Evolutionary conservation across 2,797 vertebrate genomes (phyloP), one percentile per base, ranked within the genome.

Genomic region (Hypotaenidia okinawae): DNA sequence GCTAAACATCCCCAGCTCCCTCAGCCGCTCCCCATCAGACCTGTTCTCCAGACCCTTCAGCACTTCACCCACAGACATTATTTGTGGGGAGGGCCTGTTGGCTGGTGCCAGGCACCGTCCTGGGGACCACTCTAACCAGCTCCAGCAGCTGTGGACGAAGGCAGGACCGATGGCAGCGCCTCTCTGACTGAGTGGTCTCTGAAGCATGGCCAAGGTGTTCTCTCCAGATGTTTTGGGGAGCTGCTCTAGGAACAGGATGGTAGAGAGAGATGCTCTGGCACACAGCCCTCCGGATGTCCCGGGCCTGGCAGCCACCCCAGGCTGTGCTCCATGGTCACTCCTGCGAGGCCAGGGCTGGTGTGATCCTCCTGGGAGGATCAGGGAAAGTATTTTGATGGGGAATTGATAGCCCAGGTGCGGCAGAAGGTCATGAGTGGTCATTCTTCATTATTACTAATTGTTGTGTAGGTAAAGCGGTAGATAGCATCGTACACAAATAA

Each of bases 251-350:
- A 68, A 41, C 27, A 43, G 27, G 19, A 11, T 32, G 28, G 32
- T 13, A 3, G 13, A 55, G 55, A 62, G 49, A 7, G 51, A 19
- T 37, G 55, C 11, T 67, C 49, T 17, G 32, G 19, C 57, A 51
- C 16, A 4, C 4, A 23, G 47, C 16, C 39, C 62, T 35, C 27
- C 0, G 10, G 51, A 27, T 1, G 0, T 32, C 37, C 33, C 32
- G 27, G 15, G 3, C 37, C 43, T 35, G 17, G 11, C 10, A 37
- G 72, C 64, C 43, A 11, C 43, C 37, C n/a, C 28, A 17, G 62
- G 39, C 33, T 64, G 68, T 32, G 25, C 8, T 58, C 39, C 33
- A 9, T 1, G 10, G 49, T 33, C 30, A 4, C 1, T 14, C 3
- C 86, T 54, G 55, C 1, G 1, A 55, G 57, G 5, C 47, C 33